Conservation (phyloP, 2,113 vertebrate genomes). For the Pagrus major region DNA sequence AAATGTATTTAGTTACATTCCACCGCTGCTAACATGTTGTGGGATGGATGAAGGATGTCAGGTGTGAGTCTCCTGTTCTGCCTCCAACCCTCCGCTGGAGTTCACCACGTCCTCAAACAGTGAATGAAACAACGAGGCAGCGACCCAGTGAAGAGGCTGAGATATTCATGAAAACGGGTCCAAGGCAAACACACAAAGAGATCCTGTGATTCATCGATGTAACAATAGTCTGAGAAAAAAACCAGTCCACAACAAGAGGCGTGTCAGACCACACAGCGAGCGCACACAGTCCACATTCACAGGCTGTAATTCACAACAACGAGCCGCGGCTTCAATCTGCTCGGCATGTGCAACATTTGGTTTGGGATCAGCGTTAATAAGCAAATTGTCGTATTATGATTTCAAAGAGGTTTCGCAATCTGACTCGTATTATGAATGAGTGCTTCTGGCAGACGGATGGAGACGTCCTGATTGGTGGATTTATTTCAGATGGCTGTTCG, state of each 20-base stretch:
- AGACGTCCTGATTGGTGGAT: constrained; percentile 18
- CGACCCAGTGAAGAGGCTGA: constrained; percentile 11
- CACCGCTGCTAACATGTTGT: no score
- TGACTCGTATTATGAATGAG: constrained; percentile 2
- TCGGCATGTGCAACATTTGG: constrained; percentile 11
- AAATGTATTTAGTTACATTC: no score
- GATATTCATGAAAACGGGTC: constrained; percentile 21
- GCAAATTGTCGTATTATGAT: constrained; percentile 31
- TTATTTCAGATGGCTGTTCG: constrained; percentile 10
- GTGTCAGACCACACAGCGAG: constrained; percentile 58
- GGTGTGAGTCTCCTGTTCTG: no score
- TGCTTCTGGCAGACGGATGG: neutral
- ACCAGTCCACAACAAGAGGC: constrained; percentile 11
- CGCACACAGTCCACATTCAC: constrained; percentile 31
- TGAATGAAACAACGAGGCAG: constrained; percentile 2
- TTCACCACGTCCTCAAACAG: neutral
- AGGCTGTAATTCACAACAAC: constrained; percentile 10
- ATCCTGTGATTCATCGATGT: constrained; percentile 9
- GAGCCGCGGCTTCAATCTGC: no score
- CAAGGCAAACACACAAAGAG: constrained; percentile 25
- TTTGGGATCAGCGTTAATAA: constrained; percentile 47
- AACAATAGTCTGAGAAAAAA: constrained; percentile 34
- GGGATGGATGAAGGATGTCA: neutral
- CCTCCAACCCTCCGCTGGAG: neutral
- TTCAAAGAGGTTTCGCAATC: constrained; percentile 43